Evolutionary conservation across 2,888 invertebrate species (phyloP), one percentile per base, ranked within the genome.

Genomic region (Exephanes ischioxanthus): DNA sequence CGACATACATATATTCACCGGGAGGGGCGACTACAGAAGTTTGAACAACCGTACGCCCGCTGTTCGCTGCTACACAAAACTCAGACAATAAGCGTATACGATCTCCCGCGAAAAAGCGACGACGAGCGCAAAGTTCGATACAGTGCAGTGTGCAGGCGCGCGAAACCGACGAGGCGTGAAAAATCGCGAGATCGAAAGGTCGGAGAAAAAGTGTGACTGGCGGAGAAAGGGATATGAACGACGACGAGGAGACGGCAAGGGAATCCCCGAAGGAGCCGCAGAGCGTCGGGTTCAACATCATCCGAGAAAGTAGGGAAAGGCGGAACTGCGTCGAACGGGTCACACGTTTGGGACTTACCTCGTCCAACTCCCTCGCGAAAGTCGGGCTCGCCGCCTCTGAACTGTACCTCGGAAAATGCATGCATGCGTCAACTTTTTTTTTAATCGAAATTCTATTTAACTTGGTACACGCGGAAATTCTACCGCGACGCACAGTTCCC

Each of bases 1-100:
- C 73, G 84, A 75, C 78, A 81, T n/a, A n/a, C n/a, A 85, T 70
- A 75, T 45, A 72, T 41, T 73, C 58, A 67, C 33, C 33, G 58
- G 71, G 51, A 66, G 58, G 84, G 66, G 55, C 37, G 51, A 55
- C 33, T 77, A 9, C 33, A 41, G 53, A 63, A 63, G 16, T 63
- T 63, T 16, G 63, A 30, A 33, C 16, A 63, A 63, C 63, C 16
- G 16, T 63, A 30, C 63, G n/a, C 30, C 63, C 7, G 63, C 6
- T 63, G 63, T 33, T 30, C 16, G 30, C 63, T n/a, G 22, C 22
- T 66, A 53, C 41, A 53, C 5, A n/a, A 48, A 30, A n/a, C n/a
- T 26, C 63, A 30, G 41, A 66, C 37, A 66, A 51, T 37, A 26
- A 77, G 41, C 14, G 53, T 67, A 67, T 66, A 66, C n/a, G 41